Evolutionary conservation across 2,888 invertebrate genomes (phyloP), one percentile per base, ranked within the genome.

Genomic region (Rhagonycha lutea): DNA sequence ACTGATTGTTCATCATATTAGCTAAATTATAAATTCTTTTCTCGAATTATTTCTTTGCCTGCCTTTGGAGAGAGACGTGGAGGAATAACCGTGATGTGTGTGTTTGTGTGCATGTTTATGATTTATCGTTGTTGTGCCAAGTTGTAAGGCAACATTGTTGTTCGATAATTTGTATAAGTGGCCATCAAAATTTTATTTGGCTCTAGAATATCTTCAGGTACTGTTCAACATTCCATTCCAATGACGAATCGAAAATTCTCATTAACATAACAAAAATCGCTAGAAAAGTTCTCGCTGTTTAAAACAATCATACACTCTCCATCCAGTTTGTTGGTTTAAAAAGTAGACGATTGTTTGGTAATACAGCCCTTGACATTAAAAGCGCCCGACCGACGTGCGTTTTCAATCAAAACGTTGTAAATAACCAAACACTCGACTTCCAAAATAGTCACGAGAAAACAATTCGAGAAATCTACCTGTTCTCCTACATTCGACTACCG

Each of bases 381-480:
- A 65, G 26, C 63, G 63, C 26, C 26, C 60, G 68, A 32, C 26
- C 60, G 68, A 32, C 68, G 61, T 62, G 68, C 62, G 61, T 14
- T 24, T 47, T 74, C 23, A 14, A 68, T 76, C 73, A 73, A 61
- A 73, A 70, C 70, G 72, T 73, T 73, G 72, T 76, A 74, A 74
- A 74, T 76, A 76, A 73, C 65, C 65, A 73, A 73, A 73, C 69
- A 65, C 47, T 67, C 67, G 68, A 70, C 65, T 65, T 18, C 68
- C 26, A 12, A 71, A 74, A 75, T 70, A 78, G 69, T 77, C 77
- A 77, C 71, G 60, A 47, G 68, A 18, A 70, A 78, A 78, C 75
- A 75, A 78, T 78, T 73, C 65, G 68, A 78, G 75, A 78, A 76
- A 76, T 79, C 79, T 79, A 79, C 79, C 79, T 79, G 79, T 79